A percentile compares a stretch with the other conserved stretches of the same genome.
phyloP scores from a whole-genome alignment of 2,888 invertebrate species.

The Orthosia gracilis region DNA sequence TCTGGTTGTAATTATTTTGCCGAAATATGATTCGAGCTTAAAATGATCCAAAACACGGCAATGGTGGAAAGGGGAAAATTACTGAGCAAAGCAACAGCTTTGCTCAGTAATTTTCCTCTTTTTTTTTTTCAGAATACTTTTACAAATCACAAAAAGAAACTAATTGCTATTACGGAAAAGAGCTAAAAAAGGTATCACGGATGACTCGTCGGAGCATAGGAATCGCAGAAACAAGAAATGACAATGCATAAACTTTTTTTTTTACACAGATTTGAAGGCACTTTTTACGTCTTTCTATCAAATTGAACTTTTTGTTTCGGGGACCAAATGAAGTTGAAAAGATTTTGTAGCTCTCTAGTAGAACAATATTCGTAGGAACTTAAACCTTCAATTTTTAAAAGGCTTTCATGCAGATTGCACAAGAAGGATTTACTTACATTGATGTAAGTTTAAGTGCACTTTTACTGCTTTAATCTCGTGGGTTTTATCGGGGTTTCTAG shows the following conservation, averaged over 20 bases:
- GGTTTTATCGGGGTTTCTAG: slow-evolving; percentile 36
- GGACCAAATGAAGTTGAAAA: not conserved
- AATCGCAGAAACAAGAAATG: slow-evolving; percentile 22
- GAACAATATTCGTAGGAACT: not conserved
- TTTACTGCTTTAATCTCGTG: slow-evolving; percentile 41
- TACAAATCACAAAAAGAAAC: slow-evolving; percentile 10
- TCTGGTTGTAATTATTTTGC: not conserved
- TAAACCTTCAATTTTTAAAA: not conserved
- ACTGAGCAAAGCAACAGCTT: not conserved
- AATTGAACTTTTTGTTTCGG: not conserved
- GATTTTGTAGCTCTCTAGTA: not conserved
- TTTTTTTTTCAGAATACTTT: too few species aligned
- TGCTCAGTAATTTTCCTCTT: too few species aligned
- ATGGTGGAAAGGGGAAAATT: not conserved
- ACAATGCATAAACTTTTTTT: slow-evolving; percentile 5
- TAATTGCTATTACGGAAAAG: slow-evolving; percentile 31
- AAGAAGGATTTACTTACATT: slow-evolving; percentile 23
- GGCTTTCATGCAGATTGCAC: slow-evolving; percentile 26
- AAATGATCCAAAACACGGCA: not conserved
- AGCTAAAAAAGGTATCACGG: not conserved
- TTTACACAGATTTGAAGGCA: not conserved
- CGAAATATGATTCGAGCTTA: not conserved
- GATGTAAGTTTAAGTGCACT: slow-evolving; percentile 22
- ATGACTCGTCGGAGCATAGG: not conserved
- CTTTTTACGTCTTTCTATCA: not conserved